Conservation (phyloP, 2,888 invertebrate genomes). For the Frankliniella fusca region DNA sequence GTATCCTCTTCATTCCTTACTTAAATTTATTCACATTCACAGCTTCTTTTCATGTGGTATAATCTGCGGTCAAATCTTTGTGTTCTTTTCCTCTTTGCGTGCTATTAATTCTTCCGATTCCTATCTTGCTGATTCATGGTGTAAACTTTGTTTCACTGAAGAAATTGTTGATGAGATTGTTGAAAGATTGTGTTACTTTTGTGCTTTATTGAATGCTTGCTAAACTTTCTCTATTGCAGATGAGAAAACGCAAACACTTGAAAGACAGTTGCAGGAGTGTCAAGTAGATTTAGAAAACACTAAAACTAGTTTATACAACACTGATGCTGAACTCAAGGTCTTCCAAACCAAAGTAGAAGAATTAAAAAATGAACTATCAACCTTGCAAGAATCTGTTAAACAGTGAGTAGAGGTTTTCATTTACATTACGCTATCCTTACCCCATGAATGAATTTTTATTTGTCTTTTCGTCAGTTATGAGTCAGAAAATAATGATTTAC, state of each 20-base stretch:
- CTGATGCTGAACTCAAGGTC: conserved; percentile 35
- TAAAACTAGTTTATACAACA: conserved; percentile 36
- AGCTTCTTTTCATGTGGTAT: not conserved
- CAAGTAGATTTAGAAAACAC: conserved; percentile 32
- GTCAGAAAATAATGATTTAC: conserved; percentile 60
- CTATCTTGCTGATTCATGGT: too few relatives aligned
- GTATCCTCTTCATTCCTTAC: not conserved
- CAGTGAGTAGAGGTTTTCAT: conserved; percentile 46
- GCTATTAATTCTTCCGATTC: too few relatives aligned
- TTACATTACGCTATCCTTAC: not conserved
- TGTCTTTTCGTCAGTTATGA: conserved; percentile 49
- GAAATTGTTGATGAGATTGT: too few relatives aligned
- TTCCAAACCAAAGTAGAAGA: conserved; percentile 38
- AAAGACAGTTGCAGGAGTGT: conserved; percentile 30
- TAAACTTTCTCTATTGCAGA: conserved; percentile 33
- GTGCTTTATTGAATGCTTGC: not conserved
- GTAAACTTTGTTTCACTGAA: too few relatives aligned
- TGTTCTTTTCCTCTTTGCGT: not conserved
- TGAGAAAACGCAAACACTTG: conserved; percentile 36
- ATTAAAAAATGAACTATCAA: conserved; percentile 45
- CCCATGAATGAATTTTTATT: not conserved
- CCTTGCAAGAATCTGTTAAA: conserved; percentile 58
- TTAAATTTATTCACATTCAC: not conserved
- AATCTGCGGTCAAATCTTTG: not conserved
- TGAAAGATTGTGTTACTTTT: too few relatives aligned